Percentiles rank a stretch among this genome's conserved stretches.
These are phyloP conservation scores for Cabera pusaria DNA, from an alignment of 2,888 invertebrate genomes.

Conservation along the genomic window DNA sequence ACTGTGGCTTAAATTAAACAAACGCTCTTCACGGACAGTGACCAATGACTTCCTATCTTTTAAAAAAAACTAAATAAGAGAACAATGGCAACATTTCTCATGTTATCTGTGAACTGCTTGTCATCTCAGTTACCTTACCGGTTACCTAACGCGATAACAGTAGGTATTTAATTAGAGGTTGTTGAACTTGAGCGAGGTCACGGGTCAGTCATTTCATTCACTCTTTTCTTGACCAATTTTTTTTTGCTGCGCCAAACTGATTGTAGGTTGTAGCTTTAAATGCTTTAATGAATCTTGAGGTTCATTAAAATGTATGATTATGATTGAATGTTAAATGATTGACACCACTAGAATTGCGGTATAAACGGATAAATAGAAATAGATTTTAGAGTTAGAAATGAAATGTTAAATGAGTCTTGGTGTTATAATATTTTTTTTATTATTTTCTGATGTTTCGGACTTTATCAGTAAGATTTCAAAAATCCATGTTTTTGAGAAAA, in stretches of 20 bases:
- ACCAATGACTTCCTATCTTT: slow-evolving; percentile 25
- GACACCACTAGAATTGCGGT: no score
- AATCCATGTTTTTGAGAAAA: no score
- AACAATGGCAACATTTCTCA: slow-evolving; percentile 25
- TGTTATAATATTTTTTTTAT: no score
- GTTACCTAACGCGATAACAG: slow-evolving; percentile 27
- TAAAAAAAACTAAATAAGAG: slow-evolving; percentile 25
- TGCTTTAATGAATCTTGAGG: slow-evolving; percentile 23
- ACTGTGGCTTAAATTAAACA: no score
- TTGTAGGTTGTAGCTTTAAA: no score
- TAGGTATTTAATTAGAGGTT: slow-evolving; percentile 45
- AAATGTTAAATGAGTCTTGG: no score
- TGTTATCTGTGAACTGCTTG: slow-evolving; percentile 25
- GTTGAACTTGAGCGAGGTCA: slow-evolving; percentile 42
- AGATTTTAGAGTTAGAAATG: no score
- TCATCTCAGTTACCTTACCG: slow-evolving; percentile 18
- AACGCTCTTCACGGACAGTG: slow-evolving; percentile 16
- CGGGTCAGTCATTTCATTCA: slow-evolving; percentile 42
- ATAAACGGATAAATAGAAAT: no score
- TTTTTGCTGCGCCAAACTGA: slow-evolving; percentile 33
- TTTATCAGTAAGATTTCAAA: no score
- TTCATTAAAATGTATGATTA: slow-evolving; percentile 29
- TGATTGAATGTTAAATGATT: slow-evolving; percentile 6
- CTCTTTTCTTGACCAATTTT: slow-evolving; percentile 30
- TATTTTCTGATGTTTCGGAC: no score